phyloP scores from a whole-genome alignment of 1,140 invertebrate genomes.

The Zaprionus kolodkinae region DNA sequence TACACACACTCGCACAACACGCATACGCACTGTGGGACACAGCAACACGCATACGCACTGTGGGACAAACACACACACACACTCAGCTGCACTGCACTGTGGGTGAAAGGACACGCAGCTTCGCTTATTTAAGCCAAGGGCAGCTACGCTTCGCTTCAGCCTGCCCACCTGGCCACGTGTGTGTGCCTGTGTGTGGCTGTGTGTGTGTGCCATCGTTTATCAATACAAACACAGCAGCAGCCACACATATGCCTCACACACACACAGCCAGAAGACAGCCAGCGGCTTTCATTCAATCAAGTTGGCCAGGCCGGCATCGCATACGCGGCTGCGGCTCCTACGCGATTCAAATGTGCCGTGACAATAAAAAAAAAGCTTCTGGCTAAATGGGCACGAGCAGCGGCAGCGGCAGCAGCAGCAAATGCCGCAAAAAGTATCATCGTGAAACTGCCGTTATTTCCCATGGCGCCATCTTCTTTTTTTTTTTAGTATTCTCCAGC shows the following conservation, averaged over 20 bases:
- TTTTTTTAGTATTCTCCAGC: constrained; percentile 15
- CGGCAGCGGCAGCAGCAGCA: background rate
- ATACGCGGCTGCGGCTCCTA: background rate
- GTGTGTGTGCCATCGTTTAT: constrained; percentile 25
- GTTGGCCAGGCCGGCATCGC: constrained; percentile 4
- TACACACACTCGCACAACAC: too few species aligned
- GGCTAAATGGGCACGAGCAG: constrained; percentile 43
- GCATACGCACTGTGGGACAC: too few species aligned
- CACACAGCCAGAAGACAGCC: background rate
- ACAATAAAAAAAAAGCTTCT: constrained; percentile 55
- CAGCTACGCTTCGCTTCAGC: constrained; percentile 19
- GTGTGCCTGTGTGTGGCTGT: background rate
- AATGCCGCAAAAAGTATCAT: constrained; percentile 23
- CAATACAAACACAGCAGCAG: constrained; percentile 27
- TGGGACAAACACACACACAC: constrained; percentile 1
- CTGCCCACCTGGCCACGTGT: background rate
- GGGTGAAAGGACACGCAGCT: constrained; percentile 38
- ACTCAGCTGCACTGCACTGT: constrained; percentile 40
- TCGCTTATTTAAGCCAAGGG: constrained; percentile 42
- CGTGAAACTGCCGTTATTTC: constrained; percentile 23
- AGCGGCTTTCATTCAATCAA: constrained; percentile 60
- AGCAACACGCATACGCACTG: background rate
- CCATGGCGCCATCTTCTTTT: constrained; percentile 8
- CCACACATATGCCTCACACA: background rate
- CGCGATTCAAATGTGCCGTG: constrained; percentile 39